Base-by-base conservation (phyloP, 2,113 vertebrate genomes). In the Salvator merianae region DNA sequence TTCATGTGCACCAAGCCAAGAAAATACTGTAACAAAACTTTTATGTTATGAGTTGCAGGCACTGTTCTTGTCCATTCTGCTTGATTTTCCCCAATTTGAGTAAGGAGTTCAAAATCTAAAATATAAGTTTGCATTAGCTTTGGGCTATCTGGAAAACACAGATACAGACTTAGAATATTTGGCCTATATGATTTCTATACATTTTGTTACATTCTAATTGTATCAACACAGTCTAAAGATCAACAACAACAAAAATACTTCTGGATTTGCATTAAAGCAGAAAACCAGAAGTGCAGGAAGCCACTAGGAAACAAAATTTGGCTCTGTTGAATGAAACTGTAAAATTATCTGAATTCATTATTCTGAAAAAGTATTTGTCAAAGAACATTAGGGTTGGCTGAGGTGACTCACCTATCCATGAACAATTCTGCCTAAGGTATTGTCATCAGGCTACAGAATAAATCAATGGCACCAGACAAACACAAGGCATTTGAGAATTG, bases 321-420 rank as follows among this genome's bases (percentile, higher is more conserved):
- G 65, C 65, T 84, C 74, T 74, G 55, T 63, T 70, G 74, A 77
- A 77, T 38, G 69, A 43, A 40, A 65, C 82, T 70, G 47, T 65
- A 77, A 84, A 82, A 68, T 47, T 70, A 16, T 20, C 66, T 38
- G 36, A 84, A 43, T 40, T 69, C 3, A 3, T 69, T 76, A 76
- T 32, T 77, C 2, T 77, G 75, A 84, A 84, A 24, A 77, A n/a
- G 74, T 22, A 84, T 77, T 77, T 77, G 28, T 40, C 62, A 50
- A 84, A 84, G 65, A 69, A 22, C 3, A 26, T 77, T 77, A 84
- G 38, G 62, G 9, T 10, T 84, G 75, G 26, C 47, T 70, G 47
- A 59, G 47, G 75, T 10, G 34, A 77, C 47, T 55, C 82, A 84
- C 55, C 7, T 77, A 40, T 82, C 50, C 59, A 20, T 59, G 77